Percentiles rank a stretch among this genome's conserved stretches.
Conservation (phyloP, 2,113 vertebrate genomes). For the Rhinichthys klamathensis region DNA sequence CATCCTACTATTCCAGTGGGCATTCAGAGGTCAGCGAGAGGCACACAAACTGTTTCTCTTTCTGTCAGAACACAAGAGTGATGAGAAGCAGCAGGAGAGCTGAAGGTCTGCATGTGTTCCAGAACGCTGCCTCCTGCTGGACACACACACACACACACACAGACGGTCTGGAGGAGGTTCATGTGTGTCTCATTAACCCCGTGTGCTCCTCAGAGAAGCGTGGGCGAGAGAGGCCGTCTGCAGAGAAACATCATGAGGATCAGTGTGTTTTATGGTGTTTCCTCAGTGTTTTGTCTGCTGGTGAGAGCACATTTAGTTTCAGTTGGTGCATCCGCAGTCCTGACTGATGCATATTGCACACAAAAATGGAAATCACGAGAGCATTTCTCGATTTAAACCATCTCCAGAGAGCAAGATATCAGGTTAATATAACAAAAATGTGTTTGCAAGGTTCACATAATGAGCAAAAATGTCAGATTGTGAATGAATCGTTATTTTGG, state of each 20-base stretch:
- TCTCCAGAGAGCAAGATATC: background rate
- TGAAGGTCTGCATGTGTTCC: background rate
- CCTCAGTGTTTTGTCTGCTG: background rate
- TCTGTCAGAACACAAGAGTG: background rate
- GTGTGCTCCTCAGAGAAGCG: conserved; percentile 1
- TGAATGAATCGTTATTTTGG: background rate
- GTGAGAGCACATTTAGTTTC: background rate
- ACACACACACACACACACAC: conserved; percentile 14
- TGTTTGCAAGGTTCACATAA: background rate
- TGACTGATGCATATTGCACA: background rate
- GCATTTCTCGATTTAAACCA: background rate
- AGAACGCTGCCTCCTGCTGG: conserved; percentile 38
- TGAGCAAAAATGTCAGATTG: background rate
- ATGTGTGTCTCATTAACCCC: conserved; percentile 43
- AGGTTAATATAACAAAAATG: background rate
- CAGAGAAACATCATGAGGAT: conserved; percentile 15
- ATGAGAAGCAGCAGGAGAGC: conserved; percentile 10
- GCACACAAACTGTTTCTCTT: background rate
- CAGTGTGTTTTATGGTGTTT: background rate
- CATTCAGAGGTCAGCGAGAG: background rate
- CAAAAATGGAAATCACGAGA: background rate
- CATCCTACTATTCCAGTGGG: background rate
- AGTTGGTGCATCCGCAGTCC: background rate
- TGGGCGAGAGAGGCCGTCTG: conserved; percentile 19
- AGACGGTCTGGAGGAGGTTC: conserved; percentile 27